Evolutionary conservation across 2,797 vertebrate genomes (phyloP).

Genomic region (Thalassophryne amazonica): DNA sequence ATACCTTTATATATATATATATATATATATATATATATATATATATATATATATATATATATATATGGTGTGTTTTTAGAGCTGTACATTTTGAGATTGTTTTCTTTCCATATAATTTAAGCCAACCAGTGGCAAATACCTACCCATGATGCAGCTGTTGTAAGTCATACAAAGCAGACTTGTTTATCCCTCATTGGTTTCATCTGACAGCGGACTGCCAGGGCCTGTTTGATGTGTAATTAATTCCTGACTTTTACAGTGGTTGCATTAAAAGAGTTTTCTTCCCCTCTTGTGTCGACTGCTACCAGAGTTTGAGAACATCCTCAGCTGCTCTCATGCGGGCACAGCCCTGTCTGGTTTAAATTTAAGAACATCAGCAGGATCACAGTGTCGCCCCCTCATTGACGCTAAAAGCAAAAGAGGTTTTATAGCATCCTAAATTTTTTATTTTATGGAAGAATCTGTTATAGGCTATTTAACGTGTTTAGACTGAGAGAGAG

Average conservation of each 20-base stretch:
- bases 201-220: conserved; percentile 45
- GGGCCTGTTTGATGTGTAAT: conserved; percentile 56
- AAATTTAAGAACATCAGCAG: conserved; percentile 49
- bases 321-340: conserved; percentile 29
- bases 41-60: too few species aligned
- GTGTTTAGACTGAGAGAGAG: conserved; percentile 6
- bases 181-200: conserved; percentile 63
- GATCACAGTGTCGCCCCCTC: conserved; percentile 33
- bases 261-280: conserved; percentile 62
- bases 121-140: conserved; percentile 10
- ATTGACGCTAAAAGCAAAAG: conserved; percentile 30
- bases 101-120: not conserved
- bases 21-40: too few species aligned
- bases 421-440: conserved; percentile 24
- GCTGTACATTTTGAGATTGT: not conserved
- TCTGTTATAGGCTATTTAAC: conserved; percentile 6
- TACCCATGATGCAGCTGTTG: conserved; percentile 31
- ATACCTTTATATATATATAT: too few species aligned
- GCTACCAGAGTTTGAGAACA: conserved; percentile 40
- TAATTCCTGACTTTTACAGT: conserved; percentile 63
- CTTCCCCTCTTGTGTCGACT: conserved; percentile 20
- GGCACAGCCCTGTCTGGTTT: conserved; percentile 60
- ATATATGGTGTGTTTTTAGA: too few species aligned
- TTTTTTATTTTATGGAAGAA: conserved; percentile 26
- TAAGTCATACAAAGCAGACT: conserved; percentile 42